Percentiles rank a stretch among this genome's conserved stretches.
Conservation (phyloP, 2,888 invertebrate species). For the Itoplectis maculator region DNA sequence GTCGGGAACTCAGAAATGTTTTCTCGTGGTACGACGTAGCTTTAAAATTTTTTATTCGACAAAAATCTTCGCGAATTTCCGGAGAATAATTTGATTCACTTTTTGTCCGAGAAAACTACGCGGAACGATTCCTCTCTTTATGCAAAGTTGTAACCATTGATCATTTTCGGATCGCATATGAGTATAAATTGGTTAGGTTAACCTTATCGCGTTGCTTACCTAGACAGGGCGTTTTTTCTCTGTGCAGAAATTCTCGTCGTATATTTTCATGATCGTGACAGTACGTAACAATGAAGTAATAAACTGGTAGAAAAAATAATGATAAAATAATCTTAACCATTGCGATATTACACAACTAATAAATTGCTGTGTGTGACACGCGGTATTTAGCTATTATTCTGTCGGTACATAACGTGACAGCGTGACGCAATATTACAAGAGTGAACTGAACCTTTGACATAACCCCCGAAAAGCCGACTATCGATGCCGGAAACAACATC, state of each 20-base stretch:
- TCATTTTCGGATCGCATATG: background rate
- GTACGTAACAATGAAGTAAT: constrained; percentile 29
- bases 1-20: background rate
- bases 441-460: constrained; percentile 19
- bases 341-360: constrained; percentile 13
- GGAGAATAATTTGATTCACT: background rate
- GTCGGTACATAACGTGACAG: constrained; percentile 20
- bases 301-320: constrained; percentile 48
- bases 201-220: constrained; percentile 9
- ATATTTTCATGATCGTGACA: constrained; percentile 48
- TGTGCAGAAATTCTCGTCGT: background rate
- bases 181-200: background rate
- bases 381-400: background rate
- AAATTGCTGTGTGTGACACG: background rate
- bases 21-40: background rate
- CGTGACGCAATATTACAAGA: background rate
- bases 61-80: background rate
- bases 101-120: background rate
- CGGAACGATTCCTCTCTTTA: background rate
- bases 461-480: background rate
- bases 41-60: background rate
- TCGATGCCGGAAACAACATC: constrained; percentile 20
- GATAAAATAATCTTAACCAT: constrained; percentile 61
- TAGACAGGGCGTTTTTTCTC: background rate
- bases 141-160: background rate